These are phyloP conservation scores for Pluvialis apricaria DNA, from an alignment of 2,113 vertebrate genomes.

Conservation along the genomic window DNA sequence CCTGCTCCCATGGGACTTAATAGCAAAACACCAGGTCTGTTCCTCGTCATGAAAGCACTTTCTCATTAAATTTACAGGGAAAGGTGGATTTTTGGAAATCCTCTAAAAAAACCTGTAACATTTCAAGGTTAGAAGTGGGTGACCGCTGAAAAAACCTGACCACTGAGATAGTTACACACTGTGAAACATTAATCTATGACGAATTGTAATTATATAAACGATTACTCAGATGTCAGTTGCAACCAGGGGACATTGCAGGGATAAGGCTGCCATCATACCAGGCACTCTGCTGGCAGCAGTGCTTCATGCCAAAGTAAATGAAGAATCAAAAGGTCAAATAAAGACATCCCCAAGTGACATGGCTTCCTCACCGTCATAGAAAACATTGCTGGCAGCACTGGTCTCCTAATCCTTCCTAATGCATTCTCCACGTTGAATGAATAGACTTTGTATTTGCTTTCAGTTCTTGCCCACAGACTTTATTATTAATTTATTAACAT, in stretches of 20 bases:
- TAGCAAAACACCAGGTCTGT: neutral
- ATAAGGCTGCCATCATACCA: neutral
- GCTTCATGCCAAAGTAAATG: neutral
- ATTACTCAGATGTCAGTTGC: neutral
- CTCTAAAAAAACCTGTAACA: neutral
- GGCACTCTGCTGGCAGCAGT: neutral
- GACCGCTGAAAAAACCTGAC: neutral
- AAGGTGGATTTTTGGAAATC: neutral
- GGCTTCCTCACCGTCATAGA: neutral
- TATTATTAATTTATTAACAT: constrained; percentile 13
- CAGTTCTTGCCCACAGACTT: neutral
- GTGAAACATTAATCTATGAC: neutral
- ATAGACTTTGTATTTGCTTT: neutral
- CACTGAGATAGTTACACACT: neutral
- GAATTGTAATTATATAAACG: neutral
- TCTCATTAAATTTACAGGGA: neutral
- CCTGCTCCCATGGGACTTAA: neutral
- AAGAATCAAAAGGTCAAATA: neutral
- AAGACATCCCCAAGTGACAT: neutral
- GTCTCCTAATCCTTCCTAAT: neutral
- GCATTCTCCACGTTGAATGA: neutral
- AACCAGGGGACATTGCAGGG: neutral
- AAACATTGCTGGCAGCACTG: neutral
- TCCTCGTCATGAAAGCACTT: rapidly evolving
- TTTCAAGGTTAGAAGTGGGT: neutral